Conservation (phyloP, 2,888 invertebrate species). For the Eupelmus urozonus region DNA sequence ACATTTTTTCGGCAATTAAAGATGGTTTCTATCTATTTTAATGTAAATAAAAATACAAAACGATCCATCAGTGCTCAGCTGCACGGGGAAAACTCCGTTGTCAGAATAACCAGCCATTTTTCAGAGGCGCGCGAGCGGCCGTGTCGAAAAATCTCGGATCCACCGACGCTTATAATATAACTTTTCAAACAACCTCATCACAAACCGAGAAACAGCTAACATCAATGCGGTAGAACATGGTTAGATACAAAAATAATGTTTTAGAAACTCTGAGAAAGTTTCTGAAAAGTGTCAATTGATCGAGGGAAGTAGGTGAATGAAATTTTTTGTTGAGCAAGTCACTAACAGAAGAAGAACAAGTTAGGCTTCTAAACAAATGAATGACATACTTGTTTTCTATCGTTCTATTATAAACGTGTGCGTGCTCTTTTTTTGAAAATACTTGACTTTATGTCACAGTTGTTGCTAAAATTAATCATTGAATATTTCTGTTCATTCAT, state of each 20-base stretch:
- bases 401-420: too few relatives aligned
- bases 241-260: background rate
- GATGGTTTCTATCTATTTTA: conserved; percentile 32
- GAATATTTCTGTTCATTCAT: too few relatives aligned
- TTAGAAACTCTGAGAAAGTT: too few relatives aligned
- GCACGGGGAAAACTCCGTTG: conserved; percentile 9
- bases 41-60: conserved; percentile 43
- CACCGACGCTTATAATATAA: background rate
- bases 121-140: background rate
- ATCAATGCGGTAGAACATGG: conserved; percentile 2
- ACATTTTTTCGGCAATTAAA: conserved; percentile 16
- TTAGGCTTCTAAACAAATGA: too few relatives aligned
- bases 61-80: conserved; percentile 35
- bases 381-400: too few relatives aligned
- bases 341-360: too few relatives aligned
- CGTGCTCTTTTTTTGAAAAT: too few relatives aligned
- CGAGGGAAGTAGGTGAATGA: too few relatives aligned
- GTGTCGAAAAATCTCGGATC: background rate
- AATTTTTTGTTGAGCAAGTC: too few relatives aligned
- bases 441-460: too few relatives aligned
- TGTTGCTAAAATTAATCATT: too few relatives aligned
- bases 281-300: too few relatives aligned
- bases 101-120: conserved; percentile 27
- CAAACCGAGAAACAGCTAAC: conserved; percentile 28
- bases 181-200: conserved; percentile 31